Base-by-base conservation (phyloP, 1,140 invertebrate species). In the Teleopsis dalmanni region DNA sequence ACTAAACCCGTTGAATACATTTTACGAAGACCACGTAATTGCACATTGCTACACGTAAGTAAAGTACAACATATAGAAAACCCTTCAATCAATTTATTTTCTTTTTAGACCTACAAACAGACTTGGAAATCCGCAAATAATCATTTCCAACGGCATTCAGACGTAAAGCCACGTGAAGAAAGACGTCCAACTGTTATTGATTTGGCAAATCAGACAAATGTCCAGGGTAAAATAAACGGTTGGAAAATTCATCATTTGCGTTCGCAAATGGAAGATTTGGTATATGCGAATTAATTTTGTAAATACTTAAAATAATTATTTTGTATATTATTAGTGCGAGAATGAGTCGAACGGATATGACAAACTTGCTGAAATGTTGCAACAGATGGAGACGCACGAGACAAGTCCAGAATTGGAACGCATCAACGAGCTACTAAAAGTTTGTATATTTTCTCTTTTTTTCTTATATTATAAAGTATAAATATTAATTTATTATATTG, bases 211-310 rank as follows among this genome's bases (percentile, higher is more conserved):
- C 91, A 95, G 65, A 85, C 85, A 57, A 81, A 90, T 62, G 85
- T 94, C 21, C 71, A 88, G 50, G 84, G 91, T 56, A 92, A 88
- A 73, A 79, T 91, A n/a, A 88, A 90, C 65, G 93, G 92, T 10
- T 98, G 93, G 93, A 96, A 96, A 75, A 78, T 96, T 23, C 84
- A 91, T 76, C 89, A 95, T 74, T 76, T 96, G 41, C 87, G 82
- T 13, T 82, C 90, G 22, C 91, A 95, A 77, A 87, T 96, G 81
- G 90, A 95, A 60, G 88, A 94, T 72, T 72, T 95, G 73, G 91
- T 93, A 70, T 73, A 73, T 62, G n/a, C 13, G 23, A 31, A 14
- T 13, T 29, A 40, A 14, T 25, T 14, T 16, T 23, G 25, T 47
- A 29, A 49, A 41, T n/a, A 34, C 1, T 38, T 26, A 19, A 31